phyloP scores from a whole-genome alignment of 64 coral and sea anemone species.

The Stichodactyla mertensii region DNA sequence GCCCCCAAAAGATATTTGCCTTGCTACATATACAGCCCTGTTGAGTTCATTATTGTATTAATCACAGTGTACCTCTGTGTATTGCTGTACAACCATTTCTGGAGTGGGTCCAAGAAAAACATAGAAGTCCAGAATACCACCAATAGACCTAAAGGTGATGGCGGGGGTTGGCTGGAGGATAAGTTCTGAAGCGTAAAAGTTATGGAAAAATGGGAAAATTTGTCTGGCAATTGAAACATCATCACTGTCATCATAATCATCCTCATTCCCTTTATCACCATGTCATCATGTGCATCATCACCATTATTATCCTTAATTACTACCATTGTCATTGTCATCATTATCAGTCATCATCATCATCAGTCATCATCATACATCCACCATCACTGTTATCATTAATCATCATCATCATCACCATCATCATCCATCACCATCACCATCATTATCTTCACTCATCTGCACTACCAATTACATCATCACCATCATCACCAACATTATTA shows the following conservation, averaged over 20 bases:
- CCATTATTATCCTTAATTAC: neutral
- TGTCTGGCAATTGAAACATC: neutral
- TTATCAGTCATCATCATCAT: too few relatives aligned
- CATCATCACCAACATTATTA: neutral
- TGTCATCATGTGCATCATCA: neutral
- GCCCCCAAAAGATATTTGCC: too few relatives aligned
- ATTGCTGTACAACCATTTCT: conserved; percentile 85
- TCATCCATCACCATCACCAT: neutral
- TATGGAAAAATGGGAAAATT: neutral
- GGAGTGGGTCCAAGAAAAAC: conserved; percentile 81
- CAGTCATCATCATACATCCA: neutral
- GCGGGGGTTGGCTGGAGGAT: conserved; percentile 94
- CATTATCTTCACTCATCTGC: neutral
- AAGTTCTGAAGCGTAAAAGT: conserved; percentile 27
- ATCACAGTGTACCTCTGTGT: conserved; percentile 22
- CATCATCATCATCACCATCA: neutral
- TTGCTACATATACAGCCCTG: too few relatives aligned
- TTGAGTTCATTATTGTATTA: too few relatives aligned
- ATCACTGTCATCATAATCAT: neutral
- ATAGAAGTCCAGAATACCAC: conserved; percentile 88
- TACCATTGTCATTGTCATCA: too few relatives aligned
- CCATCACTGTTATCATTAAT: neutral
- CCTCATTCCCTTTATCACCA: neutral
- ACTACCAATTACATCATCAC: neutral
- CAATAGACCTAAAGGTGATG: conserved; percentile 91